Conservation (phyloP, 2,113 vertebrate species). For the Hydrolagus affinis region DNA sequence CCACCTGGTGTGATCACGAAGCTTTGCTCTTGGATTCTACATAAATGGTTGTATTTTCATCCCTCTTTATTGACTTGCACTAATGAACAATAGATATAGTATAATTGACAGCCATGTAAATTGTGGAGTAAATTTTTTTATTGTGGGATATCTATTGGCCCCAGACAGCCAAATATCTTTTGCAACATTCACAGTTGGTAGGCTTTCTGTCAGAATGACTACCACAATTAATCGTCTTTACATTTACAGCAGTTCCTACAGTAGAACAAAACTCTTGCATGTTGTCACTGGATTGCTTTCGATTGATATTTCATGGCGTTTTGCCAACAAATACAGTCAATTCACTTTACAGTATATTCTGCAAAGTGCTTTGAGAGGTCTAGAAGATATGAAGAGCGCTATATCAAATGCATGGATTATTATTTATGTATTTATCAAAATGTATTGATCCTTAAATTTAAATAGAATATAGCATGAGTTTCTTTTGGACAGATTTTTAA, state of each 20-base stretch:
- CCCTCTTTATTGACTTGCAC: neutral
- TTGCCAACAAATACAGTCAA: too few species aligned
- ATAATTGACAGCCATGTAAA: neutral
- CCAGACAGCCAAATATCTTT: neutral
- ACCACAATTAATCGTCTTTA: neutral
- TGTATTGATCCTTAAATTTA: neutral
- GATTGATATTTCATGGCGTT: too few species aligned
- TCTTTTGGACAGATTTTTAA: neutral
- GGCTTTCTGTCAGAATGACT: neutral
- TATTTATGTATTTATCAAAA: too few species aligned
- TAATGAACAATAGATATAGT: constrained; percentile 6
- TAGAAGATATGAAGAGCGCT: too few species aligned
- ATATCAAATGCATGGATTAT: too few species aligned
- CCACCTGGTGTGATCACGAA: neutral
- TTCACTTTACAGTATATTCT: too few species aligned
- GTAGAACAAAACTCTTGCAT: too few species aligned
- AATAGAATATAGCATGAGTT: neutral
- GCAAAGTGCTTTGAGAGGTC: too few species aligned
- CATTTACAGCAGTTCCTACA: neutral
- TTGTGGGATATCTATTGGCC: neutral
- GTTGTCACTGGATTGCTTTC: too few species aligned
- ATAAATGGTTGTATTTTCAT: neutral
- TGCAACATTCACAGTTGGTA: neutral
- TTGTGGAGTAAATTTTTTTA: neutral
- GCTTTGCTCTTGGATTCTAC: neutral